A percentile compares a stretch with the other conserved stretches of the same genome.
These are phyloP conservation scores for Prinia subflava DNA, from an alignment of 2,113 vertebrate genomes.

Conservation along the genomic window DNA sequence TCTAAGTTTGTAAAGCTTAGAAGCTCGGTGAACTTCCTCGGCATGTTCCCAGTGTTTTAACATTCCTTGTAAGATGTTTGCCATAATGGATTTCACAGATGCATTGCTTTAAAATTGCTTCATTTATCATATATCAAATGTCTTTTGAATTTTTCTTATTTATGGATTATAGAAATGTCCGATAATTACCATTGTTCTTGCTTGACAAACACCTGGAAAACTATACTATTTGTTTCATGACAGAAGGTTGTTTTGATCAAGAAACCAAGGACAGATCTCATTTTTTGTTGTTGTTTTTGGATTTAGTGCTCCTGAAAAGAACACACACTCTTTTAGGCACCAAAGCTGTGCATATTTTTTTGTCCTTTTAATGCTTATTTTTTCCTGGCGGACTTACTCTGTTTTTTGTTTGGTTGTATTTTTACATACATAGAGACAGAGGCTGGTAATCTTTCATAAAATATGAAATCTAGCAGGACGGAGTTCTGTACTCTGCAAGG, in stretches of 20 bases:
- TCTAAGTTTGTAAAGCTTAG: neutral
- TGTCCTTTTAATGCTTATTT: neutral
- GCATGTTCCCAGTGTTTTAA: neutral
- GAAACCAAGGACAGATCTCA: neutral
- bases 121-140: neutral
- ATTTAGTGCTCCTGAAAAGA: neutral
- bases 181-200: neutral
- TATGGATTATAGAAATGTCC: neutral
- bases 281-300: neutral
- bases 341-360: neutral
- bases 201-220: neutral
- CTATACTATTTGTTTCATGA: neutral
- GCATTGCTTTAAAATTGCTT: neutral
- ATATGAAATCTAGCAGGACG: neutral
- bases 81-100: conserved; percentile 32
- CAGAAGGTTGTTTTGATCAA: neutral
- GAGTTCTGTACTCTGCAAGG: neutral
- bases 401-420: neutral
- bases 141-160: conserved; percentile 19
- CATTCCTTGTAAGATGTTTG: neutral
- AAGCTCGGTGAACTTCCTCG: neutral
- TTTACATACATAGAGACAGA: neutral
- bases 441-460: neutral
- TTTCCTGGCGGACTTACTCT: neutral
- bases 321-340: neutral